Evolutionary conservation across 2,113 vertebrate genomes (phyloP), one percentile per base, ranked within the genome.

Genomic region (Phylloscopus whistleri): DNA sequence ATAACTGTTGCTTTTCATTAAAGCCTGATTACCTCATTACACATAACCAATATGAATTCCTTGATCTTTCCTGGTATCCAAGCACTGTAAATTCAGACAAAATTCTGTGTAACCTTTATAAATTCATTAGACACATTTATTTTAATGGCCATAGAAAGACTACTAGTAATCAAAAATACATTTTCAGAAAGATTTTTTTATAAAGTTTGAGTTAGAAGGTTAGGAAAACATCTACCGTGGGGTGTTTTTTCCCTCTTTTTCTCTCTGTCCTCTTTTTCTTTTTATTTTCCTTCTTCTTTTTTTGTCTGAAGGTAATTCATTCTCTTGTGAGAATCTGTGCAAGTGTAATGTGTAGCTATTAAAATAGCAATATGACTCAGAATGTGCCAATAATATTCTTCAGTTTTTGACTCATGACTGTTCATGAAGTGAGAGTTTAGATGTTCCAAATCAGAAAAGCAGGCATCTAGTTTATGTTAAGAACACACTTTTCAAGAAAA

Each of bases 1-100:
- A 97, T 97, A 96, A 96, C 93, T 88, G 96, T 90, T 94, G 94
- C 95, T 97, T 98, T 97, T 97, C 97, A 97, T 98, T 94, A 97
- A 95, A 94, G 77, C 77, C 78, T 94, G 94, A 96, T 97, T 95
- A 94, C 93, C 91, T 97, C 95, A 96, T 97, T 97, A 89, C 64
- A 84, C 70, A 58, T 87, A 96, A 88, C 92, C 84, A 88, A 72
- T 93, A 94, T 46, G 78, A 95, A 95, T 94, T 95, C 77, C 91
- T 97, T 97, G 76, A 95, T 97, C 90, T 94, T 95, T 74, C 94
- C 80, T 94, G 44, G 66, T 94, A 76, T 91, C 90, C 88, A 90
- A 92, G 79, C 79, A 86, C 55, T 67, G 76, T 77, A 86, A 95
- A 95, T 88, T 35, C 69, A 96, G 75, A 96, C 53, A 96, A 94